Percentiles rank a stretch among this genome's conserved stretches.
Evolutionary conservation across 2,113 vertebrate species (phyloP).

Genomic region (Numenius arquata): DNA sequence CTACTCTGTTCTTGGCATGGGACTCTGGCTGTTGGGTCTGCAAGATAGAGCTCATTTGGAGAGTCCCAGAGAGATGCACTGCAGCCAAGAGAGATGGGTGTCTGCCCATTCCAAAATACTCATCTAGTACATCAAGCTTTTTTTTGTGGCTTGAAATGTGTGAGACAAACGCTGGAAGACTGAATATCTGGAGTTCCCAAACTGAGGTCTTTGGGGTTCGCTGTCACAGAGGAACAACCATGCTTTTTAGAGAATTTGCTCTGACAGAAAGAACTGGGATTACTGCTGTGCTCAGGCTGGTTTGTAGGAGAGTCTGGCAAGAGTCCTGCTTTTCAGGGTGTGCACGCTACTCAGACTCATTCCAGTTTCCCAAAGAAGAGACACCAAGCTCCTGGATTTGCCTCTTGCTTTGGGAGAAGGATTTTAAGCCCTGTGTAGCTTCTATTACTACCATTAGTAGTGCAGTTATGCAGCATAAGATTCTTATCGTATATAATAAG

Average conservation of each 20-base stretch:
- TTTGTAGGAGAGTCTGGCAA: neutral
- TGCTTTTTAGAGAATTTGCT: neutral
- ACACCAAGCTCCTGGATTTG: neutral
- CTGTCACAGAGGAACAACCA: neutral
- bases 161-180: neutral
- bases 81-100: neutral
- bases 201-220: neutral
- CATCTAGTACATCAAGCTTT: neutral
- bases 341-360: neutral
- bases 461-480: neutral
- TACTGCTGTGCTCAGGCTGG: neutral
- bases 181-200: neutral
- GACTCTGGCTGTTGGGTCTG: neutral
- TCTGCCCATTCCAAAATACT: neutral
- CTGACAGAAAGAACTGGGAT: neutral
- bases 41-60: neutral
- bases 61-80: neutral
- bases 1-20: neutral
- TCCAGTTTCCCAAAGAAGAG: neutral
- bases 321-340: neutral
- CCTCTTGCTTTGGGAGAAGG: neutral
- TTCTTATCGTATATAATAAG: neutral
- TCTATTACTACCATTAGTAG: neutral
- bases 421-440: neutral
- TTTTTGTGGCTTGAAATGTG: neutral